These are phyloP conservation scores for Lamproptera curius DNA, from an alignment of 2,888 invertebrate genomes.

Conservation along the genomic window DNA sequence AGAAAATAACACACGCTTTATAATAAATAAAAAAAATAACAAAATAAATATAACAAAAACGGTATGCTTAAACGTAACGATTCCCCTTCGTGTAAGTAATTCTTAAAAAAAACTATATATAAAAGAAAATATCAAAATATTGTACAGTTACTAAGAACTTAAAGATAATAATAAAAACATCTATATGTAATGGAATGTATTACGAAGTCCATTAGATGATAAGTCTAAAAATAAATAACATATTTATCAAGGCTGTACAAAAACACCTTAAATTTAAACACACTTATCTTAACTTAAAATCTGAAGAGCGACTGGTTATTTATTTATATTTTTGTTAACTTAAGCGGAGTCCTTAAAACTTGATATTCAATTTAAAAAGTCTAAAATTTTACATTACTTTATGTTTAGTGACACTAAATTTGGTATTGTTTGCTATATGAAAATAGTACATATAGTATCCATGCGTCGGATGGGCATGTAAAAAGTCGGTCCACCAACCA, in stretches of 20 bases:
- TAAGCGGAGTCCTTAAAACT: too few species aligned
- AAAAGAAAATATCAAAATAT: conserved; percentile 19
- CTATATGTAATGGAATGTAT: conserved; percentile 43
- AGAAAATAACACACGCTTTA: conserved; percentile 54
- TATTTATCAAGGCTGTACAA: conserved; percentile 30
- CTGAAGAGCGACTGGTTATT: too few species aligned
- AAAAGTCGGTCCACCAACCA: too few species aligned
- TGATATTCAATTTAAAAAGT: too few species aligned
- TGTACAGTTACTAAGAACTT: conserved; percentile 23
- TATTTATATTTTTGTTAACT: too few species aligned
- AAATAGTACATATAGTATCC: too few species aligned
- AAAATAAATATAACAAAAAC: conserved; percentile 72
- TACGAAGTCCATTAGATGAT: conserved; percentile 31
- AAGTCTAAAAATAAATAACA: conserved; percentile 33
- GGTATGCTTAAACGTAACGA: conserved; percentile 75
- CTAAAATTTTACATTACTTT: too few species aligned
- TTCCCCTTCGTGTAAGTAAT: conserved; percentile 58
- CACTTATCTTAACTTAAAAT: too few species aligned
- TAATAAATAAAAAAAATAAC: conserved; percentile 60
- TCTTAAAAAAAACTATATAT: conserved; percentile 34
- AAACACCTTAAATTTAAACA: conserved; percentile 26
- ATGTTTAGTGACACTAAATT: too few species aligned
- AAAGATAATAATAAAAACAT: conserved; percentile 25
- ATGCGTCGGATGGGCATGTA: too few species aligned
- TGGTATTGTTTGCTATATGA: too few species aligned